Base-by-base conservation (phyloP, 2,888 invertebrate genomes). In the Spicauda simplicius region DNA sequence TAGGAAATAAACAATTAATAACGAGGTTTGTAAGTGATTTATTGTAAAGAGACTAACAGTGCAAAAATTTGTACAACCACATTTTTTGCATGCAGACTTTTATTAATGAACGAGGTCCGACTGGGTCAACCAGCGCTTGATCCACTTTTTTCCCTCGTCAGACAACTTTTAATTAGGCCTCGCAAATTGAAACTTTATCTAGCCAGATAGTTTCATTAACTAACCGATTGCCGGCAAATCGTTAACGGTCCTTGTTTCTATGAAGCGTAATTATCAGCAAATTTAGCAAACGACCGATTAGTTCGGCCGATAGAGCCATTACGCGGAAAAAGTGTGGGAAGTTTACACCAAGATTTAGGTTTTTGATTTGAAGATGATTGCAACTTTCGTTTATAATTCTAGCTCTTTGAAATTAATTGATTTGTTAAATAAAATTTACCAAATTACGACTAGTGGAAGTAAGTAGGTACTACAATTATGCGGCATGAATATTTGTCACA, bases 101-200 rank as follows among this genome's bases (percentile, higher is more conserved):
- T 50, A 66, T 61, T 66, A 61, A 60, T 61, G 60, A 66, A 48
- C 54, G 60, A 60, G 48, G 55, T 54, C 60, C 61, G 60, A 61
- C 37, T 66, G 18, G 66, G 66, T 66, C 66, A 66, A 61, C 37
- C 25, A 56, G 60, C 45, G 65, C 50, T 33, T 48, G 60, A n/a
- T 60, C 60, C 45, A 66, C 50, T 60, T 66, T 66, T 63, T 61
- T 66, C 37, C 14, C 53, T 60, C 66, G 60, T 37, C 66, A 50
- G 18, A 20, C 60, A 50, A 45, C 55, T 60, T 66, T 60, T 55
- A 66, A 66, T 66, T 66, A 56, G 66, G 56, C 60, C 55, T 56
- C 55, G 66, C 60, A 50, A 61, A 66, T 61, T 66, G 55, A 66
- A 61, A 60, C 66, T 60, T 54, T 48, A 59, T 66, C 66, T 66